phyloP scores from a whole-genome alignment of 2,888 invertebrate genomes.

The Metacarcinus magister region DNA sequence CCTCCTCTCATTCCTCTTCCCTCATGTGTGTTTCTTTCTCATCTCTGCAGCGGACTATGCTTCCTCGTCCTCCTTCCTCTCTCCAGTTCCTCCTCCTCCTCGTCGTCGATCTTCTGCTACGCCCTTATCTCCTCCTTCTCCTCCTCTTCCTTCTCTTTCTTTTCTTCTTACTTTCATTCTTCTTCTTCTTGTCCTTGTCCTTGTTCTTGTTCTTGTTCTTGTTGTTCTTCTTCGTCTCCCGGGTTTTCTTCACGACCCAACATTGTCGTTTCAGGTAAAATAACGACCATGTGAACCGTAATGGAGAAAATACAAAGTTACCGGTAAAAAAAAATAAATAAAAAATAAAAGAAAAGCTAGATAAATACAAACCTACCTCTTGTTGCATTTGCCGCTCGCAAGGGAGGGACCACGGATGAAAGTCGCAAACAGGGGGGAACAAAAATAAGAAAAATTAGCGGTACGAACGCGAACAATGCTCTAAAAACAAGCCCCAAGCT shows the following conservation, averaged over 20 bases:
- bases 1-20: background rate
- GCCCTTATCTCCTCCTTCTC: background rate
- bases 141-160: background rate
- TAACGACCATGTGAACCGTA: background rate
- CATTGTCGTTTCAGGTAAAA: conserved; percentile 15
- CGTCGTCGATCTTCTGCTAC: background rate
- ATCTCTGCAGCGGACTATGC: background rate
- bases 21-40: background rate
- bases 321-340: background rate
- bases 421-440: background rate
- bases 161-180: background rate
- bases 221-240: background rate
- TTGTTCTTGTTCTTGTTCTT: background rate
- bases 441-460: conserved; percentile 19
- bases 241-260: background rate
- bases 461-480: background rate
- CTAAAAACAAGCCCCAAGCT: background rate
- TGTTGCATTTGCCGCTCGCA: conserved; percentile 33
- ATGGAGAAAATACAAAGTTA: conserved; percentile 33
- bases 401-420: background rate
- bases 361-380: background rate
- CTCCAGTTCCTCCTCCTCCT: background rate
- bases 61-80: background rate
- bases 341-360: background rate
- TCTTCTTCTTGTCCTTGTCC: background rate